Evolutionary conservation across 2,888 invertebrate species (phyloP), one percentile per base, ranked within the genome.

Genomic region (Crepidodera aurea): DNA sequence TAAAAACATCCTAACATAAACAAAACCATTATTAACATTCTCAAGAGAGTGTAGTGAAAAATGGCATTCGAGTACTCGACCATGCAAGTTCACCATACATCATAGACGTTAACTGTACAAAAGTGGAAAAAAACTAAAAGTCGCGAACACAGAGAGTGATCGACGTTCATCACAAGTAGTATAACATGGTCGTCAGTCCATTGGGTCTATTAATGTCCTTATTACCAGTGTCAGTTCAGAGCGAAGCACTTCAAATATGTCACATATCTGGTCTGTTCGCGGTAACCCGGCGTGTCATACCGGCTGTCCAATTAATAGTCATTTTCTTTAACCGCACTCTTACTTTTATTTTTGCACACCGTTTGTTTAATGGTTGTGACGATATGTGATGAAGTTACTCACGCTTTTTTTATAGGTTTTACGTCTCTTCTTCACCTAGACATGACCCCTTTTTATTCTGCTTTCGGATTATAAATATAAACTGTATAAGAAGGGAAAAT

Each of bases 261-360:
- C 76, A 77, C 76, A 77, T 76, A 76, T 77, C 73, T 74, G 71
- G 74, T 71, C 71, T 68, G 73, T 75, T 73, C 69, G 73, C 72
- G 72, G 75, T 77, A 75, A 77, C 75, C 75, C 71, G 72, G 73
- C 70, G 77, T 77, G 75, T 77, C 74, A 76, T 77, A 77, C 75
- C 72, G 68, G 69, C 73, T 69, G 73, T 69, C 75, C 76, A 76
- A 76, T 77, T 77, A 76, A 75, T 71, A 68, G 71, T 69, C 68
- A 71, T 73, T 71, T 74, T 73, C 70, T 62, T 69, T 65, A 70
- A 69, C 65, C 64, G 64, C 68, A 72, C 71, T 72, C 64, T 74
- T 72, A 68, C 72, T 73, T 72, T 72, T 72, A 55, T 69, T 69
- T 66, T 29, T 60, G 37, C 54, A 65, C 50, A 46, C 53, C 40